Evolutionary conservation across 2,888 invertebrate genomes (phyloP).

Genomic region (Heterodera filipjevi): DNA sequence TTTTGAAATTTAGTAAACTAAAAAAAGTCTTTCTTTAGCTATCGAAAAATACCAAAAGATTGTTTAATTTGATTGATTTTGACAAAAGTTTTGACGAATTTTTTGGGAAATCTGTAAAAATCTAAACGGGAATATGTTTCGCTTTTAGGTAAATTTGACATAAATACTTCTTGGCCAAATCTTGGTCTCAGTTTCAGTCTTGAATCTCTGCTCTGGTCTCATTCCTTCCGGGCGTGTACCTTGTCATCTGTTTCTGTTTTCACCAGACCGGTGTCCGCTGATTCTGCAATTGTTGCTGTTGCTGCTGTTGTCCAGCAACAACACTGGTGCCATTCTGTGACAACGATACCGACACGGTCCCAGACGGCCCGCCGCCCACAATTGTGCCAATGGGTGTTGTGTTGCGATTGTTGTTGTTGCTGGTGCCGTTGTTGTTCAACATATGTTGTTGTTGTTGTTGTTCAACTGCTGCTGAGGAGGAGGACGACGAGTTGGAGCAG

Average conservation of each 20-base stretch:
- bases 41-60: too few relatives aligned
- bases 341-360: neutral
- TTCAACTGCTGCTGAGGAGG: neutral
- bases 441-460: conserved; percentile 3
- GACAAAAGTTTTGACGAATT: too few relatives aligned
- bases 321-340: neutral
- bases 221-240: too few relatives aligned
- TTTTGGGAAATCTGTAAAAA: too few relatives aligned
- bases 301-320: neutral
- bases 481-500: neutral
- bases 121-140: too few relatives aligned
- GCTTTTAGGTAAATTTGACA: too few relatives aligned
- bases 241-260: neutral
- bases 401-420: neutral
- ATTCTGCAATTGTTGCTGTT: neutral
- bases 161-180: too few relatives aligned
- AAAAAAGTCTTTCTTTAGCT: too few relatives aligned
- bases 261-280: conserved; percentile 10
- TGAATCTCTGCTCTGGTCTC: neutral
- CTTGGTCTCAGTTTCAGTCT: too few relatives aligned
- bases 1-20: too few relatives aligned
- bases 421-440: neutral
- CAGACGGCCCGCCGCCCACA: neutral
- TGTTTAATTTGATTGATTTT: too few relatives aligned
- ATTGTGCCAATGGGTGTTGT: neutral